phyloP scores from a whole-genome alignment of 2,888 invertebrate species.

The Phrixothrix hirtus region DNA sequence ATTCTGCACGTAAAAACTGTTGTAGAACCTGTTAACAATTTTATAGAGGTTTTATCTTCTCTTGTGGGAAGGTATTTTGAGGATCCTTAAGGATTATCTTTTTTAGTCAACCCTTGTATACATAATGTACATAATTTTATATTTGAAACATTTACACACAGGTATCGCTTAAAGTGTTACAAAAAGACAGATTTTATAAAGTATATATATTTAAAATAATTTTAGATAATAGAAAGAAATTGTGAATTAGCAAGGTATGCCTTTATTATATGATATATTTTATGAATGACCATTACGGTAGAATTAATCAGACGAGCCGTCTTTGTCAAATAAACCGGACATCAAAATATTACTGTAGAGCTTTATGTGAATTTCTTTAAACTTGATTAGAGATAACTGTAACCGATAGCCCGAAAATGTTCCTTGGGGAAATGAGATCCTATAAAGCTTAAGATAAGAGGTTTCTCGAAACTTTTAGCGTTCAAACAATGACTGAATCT shows the following conservation, averaged over 20 bases:
- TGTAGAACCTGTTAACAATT: too few species aligned
- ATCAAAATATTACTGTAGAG: conserved; percentile 16
- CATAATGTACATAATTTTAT: too few species aligned
- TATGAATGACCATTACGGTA: conserved; percentile 14
- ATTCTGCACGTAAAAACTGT: too few species aligned
- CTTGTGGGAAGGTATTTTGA: too few species aligned
- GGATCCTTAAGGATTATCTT: too few species aligned
- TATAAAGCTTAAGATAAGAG: conserved; percentile 40
- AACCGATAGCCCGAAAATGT: conserved; percentile 35
- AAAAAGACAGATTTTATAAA: too few species aligned
- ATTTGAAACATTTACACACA: too few species aligned
- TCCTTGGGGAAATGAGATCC: conserved; percentile 40
- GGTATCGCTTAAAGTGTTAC: too few species aligned
- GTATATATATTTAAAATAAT: not conserved
- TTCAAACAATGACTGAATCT: conserved; percentile 46
- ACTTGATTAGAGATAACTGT: conserved; percentile 40
- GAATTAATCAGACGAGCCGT: conserved; percentile 19
- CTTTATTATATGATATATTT: conserved; percentile 1
- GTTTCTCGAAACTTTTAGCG: conserved; percentile 41
- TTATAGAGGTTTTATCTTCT: too few species aligned
- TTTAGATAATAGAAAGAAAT: not conserved
- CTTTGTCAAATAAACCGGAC: conserved; percentile 19
- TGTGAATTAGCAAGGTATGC: not conserved
- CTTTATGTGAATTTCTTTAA: conserved; percentile 28
- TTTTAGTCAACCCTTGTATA: too few species aligned